Evolutionary conservation across 2,797 vertebrate species (phyloP).

Genomic region (Trematomus bernacchii): DNA sequence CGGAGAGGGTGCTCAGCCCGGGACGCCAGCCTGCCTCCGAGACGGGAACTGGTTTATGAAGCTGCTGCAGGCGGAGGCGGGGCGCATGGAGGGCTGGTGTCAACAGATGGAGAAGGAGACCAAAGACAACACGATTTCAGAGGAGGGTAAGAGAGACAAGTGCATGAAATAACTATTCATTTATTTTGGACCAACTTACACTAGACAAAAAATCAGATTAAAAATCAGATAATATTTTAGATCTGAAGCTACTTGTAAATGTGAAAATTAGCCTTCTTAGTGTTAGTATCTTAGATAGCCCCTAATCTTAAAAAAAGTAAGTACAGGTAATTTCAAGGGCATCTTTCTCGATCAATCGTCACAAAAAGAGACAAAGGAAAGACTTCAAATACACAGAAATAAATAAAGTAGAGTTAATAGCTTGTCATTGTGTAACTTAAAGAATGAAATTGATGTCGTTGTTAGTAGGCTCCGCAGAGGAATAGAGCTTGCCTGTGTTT

Average conservation of each 20-base stretch:
- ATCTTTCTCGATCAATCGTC: background rate
- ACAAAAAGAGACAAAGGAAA: background rate
- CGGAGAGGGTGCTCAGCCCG: slow-evolving; percentile 81
- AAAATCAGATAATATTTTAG: background rate
- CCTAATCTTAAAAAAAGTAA: background rate
- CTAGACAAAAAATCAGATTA: background rate
- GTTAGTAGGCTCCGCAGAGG: slow-evolving; percentile 21
- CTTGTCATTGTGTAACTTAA: slow-evolving; percentile 30
- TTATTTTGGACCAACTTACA: background rate
- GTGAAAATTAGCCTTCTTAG: background rate
- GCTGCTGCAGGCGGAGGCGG: slow-evolving; percentile 96
- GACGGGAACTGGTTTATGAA: slow-evolving; percentile 99
- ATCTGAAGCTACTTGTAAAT: background rate
- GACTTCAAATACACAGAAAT: background rate
- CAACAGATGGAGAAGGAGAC: slow-evolving; percentile 99
- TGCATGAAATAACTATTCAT: background rate
- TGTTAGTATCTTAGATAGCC: background rate
- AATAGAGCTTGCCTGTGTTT: slow-evolving; percentile 13
- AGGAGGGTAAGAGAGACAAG: slow-evolving; percentile 91
- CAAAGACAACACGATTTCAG: slow-evolving; percentile 96
- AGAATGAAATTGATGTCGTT: slow-evolving; percentile 22
- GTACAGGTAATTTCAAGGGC: background rate
- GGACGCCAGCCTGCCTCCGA: slow-evolving; percentile 86
- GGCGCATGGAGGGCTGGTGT: slow-evolving; percentile 98
- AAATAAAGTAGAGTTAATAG: background rate